Base-by-base conservation (phyloP, 2,797 vertebrate genomes). In the Erethizon dorsatum region DNA sequence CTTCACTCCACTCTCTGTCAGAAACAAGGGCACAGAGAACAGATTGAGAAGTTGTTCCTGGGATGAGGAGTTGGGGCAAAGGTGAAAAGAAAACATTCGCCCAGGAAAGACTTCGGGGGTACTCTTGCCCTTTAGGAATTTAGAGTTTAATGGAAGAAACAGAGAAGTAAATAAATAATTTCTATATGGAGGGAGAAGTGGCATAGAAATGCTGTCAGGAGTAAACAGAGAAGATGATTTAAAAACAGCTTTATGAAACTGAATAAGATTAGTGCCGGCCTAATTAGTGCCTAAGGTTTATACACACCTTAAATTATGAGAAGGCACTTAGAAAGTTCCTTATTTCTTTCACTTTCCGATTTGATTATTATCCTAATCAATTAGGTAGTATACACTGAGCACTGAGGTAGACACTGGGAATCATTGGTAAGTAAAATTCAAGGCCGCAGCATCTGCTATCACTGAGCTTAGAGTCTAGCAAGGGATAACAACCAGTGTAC, bases 371-470 rank as follows among this genome's bases (percentile, higher is more conserved):
- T 77, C 95, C 78, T 86, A 82, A 63, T 90, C 65, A 85, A 22
- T 33, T 52, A 57, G 10, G 18, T 71, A 54, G 78, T 65, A 45
- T 45, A 78, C 11, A 71, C 22, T 59, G 47, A 33, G 9, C 37
- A 50, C 20, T 95, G 65, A 91, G 37, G 8, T 52, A 71, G 41
- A 71, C 47, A 59, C 37, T 67, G 26, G 37, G n/a, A 88, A 85
- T 69, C 71, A 79, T n/a, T 61, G 24, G 15, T 95, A 89, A 85
- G 78, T 93, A 91, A 92, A 92, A 86, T 83, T 57, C 61, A 85
- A 91, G 47, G 50, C 9, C 24, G 59, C 59, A 93, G n/a, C 13
- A 61, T 52, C 63, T 92, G 41, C 50, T 50, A 45, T 86, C 75
- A 59, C 83, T 89, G 54, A 95, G 13, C 37, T 28, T 88, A 88